Evolutionary conservation across 2,797 vertebrate genomes (phyloP).

Genomic region (Oryzias dopingdopingensis): DNA sequence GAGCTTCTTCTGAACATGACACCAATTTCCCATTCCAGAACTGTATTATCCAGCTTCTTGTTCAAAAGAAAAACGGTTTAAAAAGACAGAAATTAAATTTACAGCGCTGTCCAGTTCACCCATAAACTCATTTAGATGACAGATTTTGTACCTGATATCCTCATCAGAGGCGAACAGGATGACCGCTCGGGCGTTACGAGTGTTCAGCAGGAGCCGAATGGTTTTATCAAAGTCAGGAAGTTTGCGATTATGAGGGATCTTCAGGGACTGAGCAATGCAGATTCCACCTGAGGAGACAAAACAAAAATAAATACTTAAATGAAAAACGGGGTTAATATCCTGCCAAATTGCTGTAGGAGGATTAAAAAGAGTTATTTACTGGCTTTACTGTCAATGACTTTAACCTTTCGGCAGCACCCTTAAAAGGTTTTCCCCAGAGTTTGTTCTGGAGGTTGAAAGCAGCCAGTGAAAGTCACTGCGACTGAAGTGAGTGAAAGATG

Average conservation of each 20-base stretch:
- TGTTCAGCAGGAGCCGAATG: conserved; percentile 89
- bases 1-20: too few relatives aligned
- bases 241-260: conserved; percentile 89
- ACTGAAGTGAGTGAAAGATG: neutral
- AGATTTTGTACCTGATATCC: conserved; percentile 86
- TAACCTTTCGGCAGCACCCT: conserved; percentile 10
- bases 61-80: too few relatives aligned
- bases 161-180: conserved; percentile 93
- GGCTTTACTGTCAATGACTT: conserved; percentile 1
- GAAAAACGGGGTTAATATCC: neutral
- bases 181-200: conserved; percentile 85
- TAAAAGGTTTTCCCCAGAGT: neutral
- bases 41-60: too few relatives aligned
- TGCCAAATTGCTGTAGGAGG: neutral
- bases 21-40: too few relatives aligned
- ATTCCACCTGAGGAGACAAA: conserved; percentile 83
- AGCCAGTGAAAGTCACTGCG: neutral
- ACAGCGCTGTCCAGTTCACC: too few relatives aligned
- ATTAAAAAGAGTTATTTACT: neutral
- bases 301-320: neutral
- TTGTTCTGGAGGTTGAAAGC: conserved; percentile 8
- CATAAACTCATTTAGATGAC: neutral
- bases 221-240: conserved; percentile 88
- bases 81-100: too few relatives aligned
- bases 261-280: conserved; percentile 96